These are phyloP conservation scores for Scaptomyza reducta DNA, from an alignment of 2,888 invertebrate species.

Conservation along the genomic window DNA sequence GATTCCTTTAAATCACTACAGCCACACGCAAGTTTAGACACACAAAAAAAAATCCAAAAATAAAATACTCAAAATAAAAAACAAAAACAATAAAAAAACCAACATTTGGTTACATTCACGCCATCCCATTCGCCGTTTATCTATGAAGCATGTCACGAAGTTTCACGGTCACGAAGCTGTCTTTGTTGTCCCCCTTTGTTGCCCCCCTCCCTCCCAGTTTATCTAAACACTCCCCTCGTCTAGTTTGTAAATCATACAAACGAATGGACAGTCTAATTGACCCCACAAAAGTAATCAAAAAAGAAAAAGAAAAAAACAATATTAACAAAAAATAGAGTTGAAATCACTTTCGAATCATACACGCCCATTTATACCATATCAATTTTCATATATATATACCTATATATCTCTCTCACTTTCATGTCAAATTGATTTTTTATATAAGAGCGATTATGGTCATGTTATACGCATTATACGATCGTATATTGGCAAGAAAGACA, in stretches of 20 bases:
- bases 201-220: not conserved
- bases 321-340: slow-evolving; percentile 18
- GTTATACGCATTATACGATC: slow-evolving; percentile 60
- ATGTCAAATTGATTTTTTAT: slow-evolving; percentile 65
- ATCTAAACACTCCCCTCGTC: too few relatives aligned
- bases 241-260: slow-evolving; percentile 13
- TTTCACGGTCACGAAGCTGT: slow-evolving; percentile 71
- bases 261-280: slow-evolving; percentile 43
- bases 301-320: not conserved
- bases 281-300: slow-evolving; percentile 32
- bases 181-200: slow-evolving; percentile 18
- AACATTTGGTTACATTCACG: slow-evolving; percentile 48
- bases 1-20: slow-evolving; percentile 41
- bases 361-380: slow-evolving; percentile 60
- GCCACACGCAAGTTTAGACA: slow-evolving; percentile 39
- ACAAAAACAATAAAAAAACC: slow-evolving; percentile 3
- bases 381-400: slow-evolving; percentile 12
- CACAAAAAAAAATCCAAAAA: not conserved
- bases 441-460: slow-evolving; percentile 63
- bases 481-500: slow-evolving; percentile 57
- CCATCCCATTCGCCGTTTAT: slow-evolving; percentile 38
- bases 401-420: slow-evolving; percentile 60
- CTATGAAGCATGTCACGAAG: slow-evolving; percentile 59
- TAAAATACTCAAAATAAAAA: not conserved
- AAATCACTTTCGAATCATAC: slow-evolving; percentile 73